Evolutionary conservation across 2,797 vertebrate species (phyloP).

Genomic region (Schizopygopsis malacanthus): DNA sequence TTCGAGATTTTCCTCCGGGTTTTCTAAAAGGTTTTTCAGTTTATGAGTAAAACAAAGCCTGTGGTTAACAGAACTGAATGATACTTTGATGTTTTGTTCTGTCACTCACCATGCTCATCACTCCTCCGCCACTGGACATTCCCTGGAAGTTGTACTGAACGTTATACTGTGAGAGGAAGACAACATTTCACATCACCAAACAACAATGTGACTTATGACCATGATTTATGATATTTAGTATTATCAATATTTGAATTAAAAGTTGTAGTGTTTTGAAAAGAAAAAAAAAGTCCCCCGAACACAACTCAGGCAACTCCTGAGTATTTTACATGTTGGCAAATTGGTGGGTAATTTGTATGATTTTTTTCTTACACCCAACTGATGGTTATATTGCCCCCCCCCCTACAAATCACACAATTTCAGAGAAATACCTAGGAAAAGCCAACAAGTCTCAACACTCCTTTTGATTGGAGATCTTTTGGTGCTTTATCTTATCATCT

Average conservation of each 20-base stretch:
- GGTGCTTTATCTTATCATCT: background rate
- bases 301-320: background rate
- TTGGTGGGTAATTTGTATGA: background rate
- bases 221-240: background rate
- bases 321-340: background rate
- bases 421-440: background rate
- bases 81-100: background rate
- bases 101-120: slow-evolving; percentile 24
- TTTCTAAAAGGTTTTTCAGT: too few relatives aligned
- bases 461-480: background rate
- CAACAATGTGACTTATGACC: too few relatives aligned
- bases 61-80: background rate
- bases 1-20: too few relatives aligned
- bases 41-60: too few relatives aligned
- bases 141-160: background rate
- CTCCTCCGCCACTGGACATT: background rate
- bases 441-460: background rate
- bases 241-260: background rate
- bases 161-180: slow-evolving; percentile 6
- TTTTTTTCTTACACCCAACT: background rate
- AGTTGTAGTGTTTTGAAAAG: background rate
- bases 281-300: background rate
- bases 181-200: too few relatives aligned
- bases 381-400: too few relatives aligned
- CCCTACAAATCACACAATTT: too few relatives aligned